Base-by-base conservation (phyloP, 2,797 vertebrate species). In the Thalassophryne amazonica region DNA sequence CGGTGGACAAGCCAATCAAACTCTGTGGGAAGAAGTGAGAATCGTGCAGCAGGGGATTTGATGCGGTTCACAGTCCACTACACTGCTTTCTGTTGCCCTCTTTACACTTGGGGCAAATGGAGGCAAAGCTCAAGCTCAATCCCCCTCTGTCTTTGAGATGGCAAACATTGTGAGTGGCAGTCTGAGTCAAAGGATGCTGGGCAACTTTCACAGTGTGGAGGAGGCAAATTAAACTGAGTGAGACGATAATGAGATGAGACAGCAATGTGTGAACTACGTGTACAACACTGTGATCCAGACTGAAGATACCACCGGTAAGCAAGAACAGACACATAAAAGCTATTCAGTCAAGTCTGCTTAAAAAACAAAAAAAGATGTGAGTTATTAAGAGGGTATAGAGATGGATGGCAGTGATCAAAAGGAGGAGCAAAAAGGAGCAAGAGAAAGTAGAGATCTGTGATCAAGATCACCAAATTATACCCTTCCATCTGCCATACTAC, bases 1-100 rank as follows among this genome's bases (percentile, higher is more conserved):
- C 66, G 63, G 69, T 38, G 78, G 79, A 70, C 73, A 35, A 78
- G 77, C 84, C 88, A 91, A 88, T 89, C 88, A 82, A 86, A 83
- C 80, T 83, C 57, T 84, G 84, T 86, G 83, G 83, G 86, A 87
- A 87, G 78, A 57, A 62, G 76, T 58, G 66, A 40, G 78, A 76
- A 66, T 62, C 1, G 31, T 22, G 75, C 60, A 61, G 71, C 78
- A 53, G 76, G 86, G 88, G 90, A 92, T 92, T 91, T 89, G 89
- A 90, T 79, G 74, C 89, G 88, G 86, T 91, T 92, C 90, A 91
- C 89, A 91, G 88, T 86, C 86, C 76, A 65, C 89, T 90, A 88
- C 82, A 83, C 86, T 82, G 78, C 78, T 89, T 89, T 87, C 77
- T 86, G 74, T 69, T 58, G 76, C 76, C 58, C 81, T 73, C 78